A percentile compares a stretch with the other conserved stretches of the same genome.
phyloP scores from a whole-genome alignment of 1,140 invertebrate species.

The Scaptomyza pallida region DNA sequence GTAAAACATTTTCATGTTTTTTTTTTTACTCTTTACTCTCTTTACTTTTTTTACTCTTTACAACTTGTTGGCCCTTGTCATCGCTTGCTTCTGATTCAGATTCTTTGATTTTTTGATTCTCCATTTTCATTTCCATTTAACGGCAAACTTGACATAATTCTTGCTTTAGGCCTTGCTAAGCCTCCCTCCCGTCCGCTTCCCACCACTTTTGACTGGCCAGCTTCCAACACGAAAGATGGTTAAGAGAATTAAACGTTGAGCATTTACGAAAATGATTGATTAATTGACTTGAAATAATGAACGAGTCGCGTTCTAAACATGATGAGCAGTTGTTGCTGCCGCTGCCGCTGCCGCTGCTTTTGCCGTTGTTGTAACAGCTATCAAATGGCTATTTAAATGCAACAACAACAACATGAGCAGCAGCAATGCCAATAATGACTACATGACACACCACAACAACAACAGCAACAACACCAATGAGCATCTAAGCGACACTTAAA shows the following conservation, averaged over 20 bases:
- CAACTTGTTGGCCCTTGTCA: conserved; percentile 25
- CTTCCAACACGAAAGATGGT: conserved; percentile 13
- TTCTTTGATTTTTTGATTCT: background rate
- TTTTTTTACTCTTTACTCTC: conserved; percentile 7
- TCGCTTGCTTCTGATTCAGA: conserved; percentile 5
- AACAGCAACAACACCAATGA: conserved; percentile 20
- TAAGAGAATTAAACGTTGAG: conserved; percentile 40
- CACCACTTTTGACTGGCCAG: no score
- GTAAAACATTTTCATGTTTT: no score
- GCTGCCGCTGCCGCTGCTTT: conserved; percentile 25
- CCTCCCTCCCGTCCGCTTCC: no score
- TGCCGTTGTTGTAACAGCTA: conserved; percentile 51
- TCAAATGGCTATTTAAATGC: conserved; percentile 68
- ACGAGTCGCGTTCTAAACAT: conserved; percentile 28
- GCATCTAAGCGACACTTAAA: conserved; percentile 40
- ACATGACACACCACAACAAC: no score
- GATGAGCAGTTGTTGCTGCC: conserved; percentile 37
- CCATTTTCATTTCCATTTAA: conserved; percentile 34
- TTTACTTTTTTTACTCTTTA: conserved; percentile 21
- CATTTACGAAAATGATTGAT: conserved; percentile 74
- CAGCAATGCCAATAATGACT: conserved; percentile 57
- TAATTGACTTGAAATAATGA: conserved; percentile 61
- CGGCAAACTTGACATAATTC: conserved; percentile 42
- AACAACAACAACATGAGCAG: conserved; percentile 28
- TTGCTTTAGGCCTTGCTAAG: conserved; percentile 24